Conservation (phyloP, 2,888 invertebrate species). For the Fragum sueziense region DNA sequence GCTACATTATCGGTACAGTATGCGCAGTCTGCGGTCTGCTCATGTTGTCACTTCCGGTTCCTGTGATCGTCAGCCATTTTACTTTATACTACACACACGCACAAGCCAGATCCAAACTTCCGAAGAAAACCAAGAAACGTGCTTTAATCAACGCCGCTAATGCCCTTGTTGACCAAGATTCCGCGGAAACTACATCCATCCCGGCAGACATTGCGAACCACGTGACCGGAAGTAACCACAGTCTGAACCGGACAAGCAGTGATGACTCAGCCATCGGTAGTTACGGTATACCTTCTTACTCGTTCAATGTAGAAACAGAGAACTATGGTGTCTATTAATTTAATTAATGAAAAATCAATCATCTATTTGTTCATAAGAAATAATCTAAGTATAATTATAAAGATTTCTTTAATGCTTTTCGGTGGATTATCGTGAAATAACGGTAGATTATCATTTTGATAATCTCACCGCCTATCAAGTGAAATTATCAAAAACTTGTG, state of each 20-base stretch:
- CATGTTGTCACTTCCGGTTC: conserved; percentile 80
- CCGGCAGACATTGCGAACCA: conserved; percentile 60
- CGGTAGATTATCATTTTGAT: no score
- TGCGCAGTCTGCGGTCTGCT: conserved; percentile 80
- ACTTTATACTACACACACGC: conserved; percentile 81
- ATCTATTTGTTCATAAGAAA: no score
- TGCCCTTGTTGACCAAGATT: conserved; percentile 70
- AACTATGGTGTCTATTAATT: no score
- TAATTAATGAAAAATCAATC: no score
- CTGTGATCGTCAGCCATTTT: conserved; percentile 81
- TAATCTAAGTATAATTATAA: no score
- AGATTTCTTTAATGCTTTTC: no score
- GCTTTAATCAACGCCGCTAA: conserved; percentile 78
- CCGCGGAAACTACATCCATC: conserved; percentile 46
- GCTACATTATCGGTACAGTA: conserved; percentile 78
- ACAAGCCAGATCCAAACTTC: conserved; percentile 79
- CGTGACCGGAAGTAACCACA: conserved; percentile 39
- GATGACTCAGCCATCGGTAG: conserved; percentile 70
- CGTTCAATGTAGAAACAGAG: conserved; percentile 11
- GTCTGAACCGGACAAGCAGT: conserved; percentile 63
- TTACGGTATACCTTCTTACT: conserved; percentile 64
- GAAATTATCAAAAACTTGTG: no score
- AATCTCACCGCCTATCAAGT: no score
- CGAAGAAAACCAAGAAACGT: conserved; percentile 75
- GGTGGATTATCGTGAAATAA: no score